Conservation (phyloP, 1,140 invertebrate genomes). For the Hypsibius dujardini region DNA sequence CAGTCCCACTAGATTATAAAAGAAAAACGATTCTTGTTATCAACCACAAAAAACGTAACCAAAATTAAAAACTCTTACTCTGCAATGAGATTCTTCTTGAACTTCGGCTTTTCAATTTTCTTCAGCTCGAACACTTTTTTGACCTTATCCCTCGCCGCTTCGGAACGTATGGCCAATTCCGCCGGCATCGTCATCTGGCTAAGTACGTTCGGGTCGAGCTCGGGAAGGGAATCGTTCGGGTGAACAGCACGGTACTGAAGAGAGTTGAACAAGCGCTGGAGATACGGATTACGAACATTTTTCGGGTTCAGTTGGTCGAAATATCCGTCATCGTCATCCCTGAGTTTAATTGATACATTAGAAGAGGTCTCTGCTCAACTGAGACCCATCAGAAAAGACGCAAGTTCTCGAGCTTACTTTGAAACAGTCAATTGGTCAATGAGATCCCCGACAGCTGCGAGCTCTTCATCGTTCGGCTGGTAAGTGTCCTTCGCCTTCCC, state of each 20-base stretch:
- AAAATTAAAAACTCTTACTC: too few relatives aligned
- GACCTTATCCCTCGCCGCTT: too few relatives aligned
- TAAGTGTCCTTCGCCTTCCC: neutral
- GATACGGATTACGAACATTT: conserved; percentile 5
- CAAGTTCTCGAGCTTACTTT: neutral
- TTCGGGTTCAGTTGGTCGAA: neutral
- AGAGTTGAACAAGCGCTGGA: neutral
- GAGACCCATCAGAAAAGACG: too few relatives aligned
- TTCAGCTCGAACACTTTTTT: too few relatives aligned
- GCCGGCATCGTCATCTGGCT: neutral
- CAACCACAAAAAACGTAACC: too few relatives aligned
- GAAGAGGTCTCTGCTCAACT: too few relatives aligned
- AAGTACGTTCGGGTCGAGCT: neutral
- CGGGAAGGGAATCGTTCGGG: neutral
- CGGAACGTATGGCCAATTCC: too few relatives aligned
- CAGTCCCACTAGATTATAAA: too few relatives aligned
- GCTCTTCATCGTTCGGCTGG: neutral
- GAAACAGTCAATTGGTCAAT: neutral
- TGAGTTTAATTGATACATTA: neutral
- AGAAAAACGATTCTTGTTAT: too few relatives aligned
- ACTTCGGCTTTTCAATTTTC: too few relatives aligned
- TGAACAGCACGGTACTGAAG: neutral
- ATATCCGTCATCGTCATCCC: neutral
- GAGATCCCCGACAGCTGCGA: neutral
- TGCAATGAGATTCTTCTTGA: too few relatives aligned